Evolutionary conservation across 2,888 invertebrate genomes (phyloP).

Genomic region (Sisyra nigra): DNA sequence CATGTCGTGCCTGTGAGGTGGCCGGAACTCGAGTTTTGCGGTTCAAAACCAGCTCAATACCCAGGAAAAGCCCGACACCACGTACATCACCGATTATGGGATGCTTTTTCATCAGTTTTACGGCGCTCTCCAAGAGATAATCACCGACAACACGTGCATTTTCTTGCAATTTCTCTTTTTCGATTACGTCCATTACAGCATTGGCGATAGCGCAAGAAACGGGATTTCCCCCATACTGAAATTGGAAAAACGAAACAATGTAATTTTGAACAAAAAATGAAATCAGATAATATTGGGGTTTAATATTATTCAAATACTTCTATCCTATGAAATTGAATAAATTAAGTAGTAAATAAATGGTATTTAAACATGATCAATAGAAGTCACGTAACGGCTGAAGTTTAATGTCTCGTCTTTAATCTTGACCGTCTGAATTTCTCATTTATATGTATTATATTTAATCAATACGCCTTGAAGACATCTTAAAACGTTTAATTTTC

Average conservation of each 20-base stretch:
- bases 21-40: slow-evolving; percentile 63
- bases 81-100: slow-evolving; percentile 74
- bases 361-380: too few species aligned
- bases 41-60: slow-evolving; percentile 79
- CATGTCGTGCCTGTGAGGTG: slow-evolving; percentile 59
- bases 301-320: too few species aligned
- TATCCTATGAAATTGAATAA: too few species aligned
- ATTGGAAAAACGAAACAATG: slow-evolving; percentile 11
- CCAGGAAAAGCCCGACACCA: slow-evolving; percentile 87
- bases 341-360: too few species aligned
- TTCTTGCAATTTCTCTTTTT: slow-evolving; percentile 69
- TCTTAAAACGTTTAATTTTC: too few species aligned
- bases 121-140: slow-evolving; percentile 51
- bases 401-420: too few species aligned
- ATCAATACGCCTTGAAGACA: too few species aligned
- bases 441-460: too few species aligned
- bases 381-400: too few species aligned
- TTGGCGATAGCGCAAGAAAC: slow-evolving; percentile 94
- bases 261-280: not conserved
- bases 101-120: slow-evolving; percentile 55
- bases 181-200: slow-evolving; percentile 86
- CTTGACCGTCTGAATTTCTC: too few species aligned
- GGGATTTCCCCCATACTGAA: slow-evolving; percentile 94
- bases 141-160: slow-evolving; percentile 72
- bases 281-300: too few species aligned